phyloP scores from a whole-genome alignment of 2,797 vertebrate species.

The Cyclura pinguis region DNA sequence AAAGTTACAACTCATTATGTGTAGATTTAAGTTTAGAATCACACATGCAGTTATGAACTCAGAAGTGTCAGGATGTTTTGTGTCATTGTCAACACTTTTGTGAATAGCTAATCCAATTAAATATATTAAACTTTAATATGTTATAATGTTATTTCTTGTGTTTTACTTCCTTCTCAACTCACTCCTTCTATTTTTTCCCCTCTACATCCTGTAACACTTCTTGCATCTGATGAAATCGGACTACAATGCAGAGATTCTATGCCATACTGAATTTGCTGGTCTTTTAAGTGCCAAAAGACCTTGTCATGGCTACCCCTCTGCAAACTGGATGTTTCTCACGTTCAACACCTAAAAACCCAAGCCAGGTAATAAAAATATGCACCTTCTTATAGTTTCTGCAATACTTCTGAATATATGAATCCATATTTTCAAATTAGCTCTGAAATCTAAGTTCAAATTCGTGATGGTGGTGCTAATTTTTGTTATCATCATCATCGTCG shows the following conservation, averaged over 20 bases:
- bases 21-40: background rate
- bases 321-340: background rate
- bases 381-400: background rate
- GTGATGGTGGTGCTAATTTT: background rate
- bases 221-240: background rate
- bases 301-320: background rate
- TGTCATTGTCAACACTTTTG: background rate
- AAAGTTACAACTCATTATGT: too few relatives aligned
- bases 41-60: background rate
- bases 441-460: background rate
- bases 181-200: background rate
- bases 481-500: background rate
- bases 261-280: background rate
- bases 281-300: background rate
- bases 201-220: background rate
- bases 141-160: background rate
- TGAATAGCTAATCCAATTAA: background rate
- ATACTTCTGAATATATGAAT: background rate
- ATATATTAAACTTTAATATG: background rate
- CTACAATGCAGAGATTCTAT: background rate
- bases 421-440: background rate
- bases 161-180: background rate
- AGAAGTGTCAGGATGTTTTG: background rate
- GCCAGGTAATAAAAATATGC: background rate
- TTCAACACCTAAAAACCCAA: background rate